phyloP scores from a whole-genome alignment of 1,140 invertebrate genomes.

The Drosophila carrolli region DNA sequence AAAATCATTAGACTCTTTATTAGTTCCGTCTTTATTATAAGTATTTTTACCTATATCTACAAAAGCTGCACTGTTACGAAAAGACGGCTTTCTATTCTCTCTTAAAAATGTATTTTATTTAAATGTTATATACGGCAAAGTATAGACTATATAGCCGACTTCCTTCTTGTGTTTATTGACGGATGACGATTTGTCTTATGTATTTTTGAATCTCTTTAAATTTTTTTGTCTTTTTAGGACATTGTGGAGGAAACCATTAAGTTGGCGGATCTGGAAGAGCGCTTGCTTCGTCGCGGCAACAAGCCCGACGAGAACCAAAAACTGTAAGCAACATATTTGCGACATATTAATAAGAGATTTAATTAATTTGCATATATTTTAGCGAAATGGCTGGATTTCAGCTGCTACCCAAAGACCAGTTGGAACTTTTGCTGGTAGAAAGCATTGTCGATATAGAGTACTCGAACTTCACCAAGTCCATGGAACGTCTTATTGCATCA shows the following conservation, averaged over 20 bases:
- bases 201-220: neutral
- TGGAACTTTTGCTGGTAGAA: conserved; percentile 91
- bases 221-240: conserved; percentile 84
- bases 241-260: conserved; percentile 88
- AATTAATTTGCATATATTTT: neutral
- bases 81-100: too few species aligned
- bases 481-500: conserved; percentile 90
- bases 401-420: conserved; percentile 89
- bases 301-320: conserved; percentile 86
- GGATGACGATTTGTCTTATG: too few species aligned
- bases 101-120: too few species aligned
- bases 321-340: conserved; percentile 85
- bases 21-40: too few species aligned
- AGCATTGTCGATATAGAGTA: conserved; percentile 89
- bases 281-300: conserved; percentile 87
- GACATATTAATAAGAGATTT: neutral
- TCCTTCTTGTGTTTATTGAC: too few species aligned
- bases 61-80: too few species aligned
- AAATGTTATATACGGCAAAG: too few species aligned
- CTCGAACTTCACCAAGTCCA: conserved; percentile 89
- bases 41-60: too few species aligned
- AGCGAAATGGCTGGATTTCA: conserved; percentile 86
- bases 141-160: too few species aligned
- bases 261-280: conserved; percentile 89
- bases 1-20: too few species aligned